phyloP scores from a whole-genome alignment of 2,888 invertebrate genomes.

The Arenicola marina region DNA sequence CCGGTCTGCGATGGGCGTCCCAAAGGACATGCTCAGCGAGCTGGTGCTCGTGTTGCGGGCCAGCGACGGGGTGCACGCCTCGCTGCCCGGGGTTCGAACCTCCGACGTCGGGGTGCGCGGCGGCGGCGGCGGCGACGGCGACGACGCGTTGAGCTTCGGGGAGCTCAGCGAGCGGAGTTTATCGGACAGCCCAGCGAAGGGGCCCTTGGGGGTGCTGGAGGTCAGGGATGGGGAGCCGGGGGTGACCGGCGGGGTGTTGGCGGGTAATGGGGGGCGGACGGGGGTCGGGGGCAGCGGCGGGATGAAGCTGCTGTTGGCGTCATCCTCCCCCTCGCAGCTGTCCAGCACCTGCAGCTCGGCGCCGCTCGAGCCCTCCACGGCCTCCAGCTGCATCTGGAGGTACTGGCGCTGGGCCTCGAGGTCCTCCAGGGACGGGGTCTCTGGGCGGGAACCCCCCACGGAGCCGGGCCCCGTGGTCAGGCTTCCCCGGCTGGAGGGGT shows the following conservation, averaged over 20 bases:
- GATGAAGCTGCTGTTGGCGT: neutral
- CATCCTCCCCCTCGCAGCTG: neutral
- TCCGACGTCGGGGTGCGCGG: neutral
- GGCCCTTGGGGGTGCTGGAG: neutral
- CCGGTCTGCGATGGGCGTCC: neutral
- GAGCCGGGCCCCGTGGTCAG: too few species aligned
- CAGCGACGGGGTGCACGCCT: neutral
- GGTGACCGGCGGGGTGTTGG: neutral
- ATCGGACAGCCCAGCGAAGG: too few species aligned
- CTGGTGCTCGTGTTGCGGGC: neutral
- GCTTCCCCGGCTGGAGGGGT: too few species aligned
- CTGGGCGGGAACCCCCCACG: neutral
- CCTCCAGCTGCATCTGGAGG: neutral
- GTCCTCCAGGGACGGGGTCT: neutral
- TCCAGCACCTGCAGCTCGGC: neutral
- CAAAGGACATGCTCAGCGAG: neutral
- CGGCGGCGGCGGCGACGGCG: neutral
- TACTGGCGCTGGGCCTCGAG: neutral
- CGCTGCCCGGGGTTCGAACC: neutral
- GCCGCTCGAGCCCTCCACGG: neutral
- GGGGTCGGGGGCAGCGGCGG: slow-evolving; percentile 1
- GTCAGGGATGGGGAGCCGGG: neutral
- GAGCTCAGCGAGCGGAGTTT: too few species aligned
- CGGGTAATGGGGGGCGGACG: neutral
- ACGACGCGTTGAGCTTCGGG: too few species aligned